Base-by-base conservation (phyloP, 2,797 vertebrate genomes). In the Taeniopygia guttata region DNA sequence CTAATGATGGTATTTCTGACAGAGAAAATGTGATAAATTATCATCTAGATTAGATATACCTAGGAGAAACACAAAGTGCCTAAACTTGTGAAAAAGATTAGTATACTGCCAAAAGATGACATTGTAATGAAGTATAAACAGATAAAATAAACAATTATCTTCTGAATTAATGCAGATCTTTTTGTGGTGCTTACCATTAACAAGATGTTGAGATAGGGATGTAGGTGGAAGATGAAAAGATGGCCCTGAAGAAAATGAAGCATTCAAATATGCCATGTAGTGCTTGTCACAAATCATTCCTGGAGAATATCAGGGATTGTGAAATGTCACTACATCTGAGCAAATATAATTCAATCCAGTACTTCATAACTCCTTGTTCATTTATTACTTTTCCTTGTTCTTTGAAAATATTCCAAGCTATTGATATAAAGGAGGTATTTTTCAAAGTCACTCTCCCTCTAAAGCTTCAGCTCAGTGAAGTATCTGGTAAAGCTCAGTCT, bases 341-440 rank as follows among this genome's bases (percentile, higher is more conserved):
- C 15, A 93, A 92, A 52, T 21, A 45, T 79, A 72, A 72, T 58
- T 90, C 55, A 75, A 17, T 42, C 36, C 59, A 88, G 40, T 52
- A 49, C 23, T 93, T 66, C 25, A 15, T 29, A 59, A 75, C 11
- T 88, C 12, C 49, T 60, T 66, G 13, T 66, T 88, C 0, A 73
- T 88, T 63, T 94, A 29, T 82, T 73, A 40, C 8, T 89, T 93
- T 86, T 86, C 25, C 26, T 66, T 30, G 16, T 15, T 73, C 51
- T 78, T 90, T 94, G 90, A 88, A 93, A 95, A 42, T 93, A 59
- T 76, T 94, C 77, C 74, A 92, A 45, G 38, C 45, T 93, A 70
- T 74, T 96, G 48, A 91, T 91, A 58, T 79, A 78, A 80, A 87
- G 22, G 72, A 77, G 45, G 20, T 52, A 90, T 78, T 88, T 92